phyloP scores from a whole-genome alignment of 2,113 vertebrate genomes.

The Cephalopterus ornatus region DNA sequence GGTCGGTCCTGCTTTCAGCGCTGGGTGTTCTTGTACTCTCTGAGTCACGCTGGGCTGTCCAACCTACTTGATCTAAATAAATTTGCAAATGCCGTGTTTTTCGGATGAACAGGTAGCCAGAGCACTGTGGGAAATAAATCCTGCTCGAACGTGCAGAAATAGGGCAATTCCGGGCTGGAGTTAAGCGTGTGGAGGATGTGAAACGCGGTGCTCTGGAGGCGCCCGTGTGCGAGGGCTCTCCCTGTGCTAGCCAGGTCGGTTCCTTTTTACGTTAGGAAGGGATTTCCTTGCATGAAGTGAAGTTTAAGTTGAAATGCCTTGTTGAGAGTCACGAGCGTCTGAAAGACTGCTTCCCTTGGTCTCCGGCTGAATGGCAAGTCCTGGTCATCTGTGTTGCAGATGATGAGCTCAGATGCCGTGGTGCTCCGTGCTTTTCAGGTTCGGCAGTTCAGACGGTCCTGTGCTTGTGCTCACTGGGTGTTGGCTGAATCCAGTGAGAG shows the following conservation, averaged over 20 bases:
- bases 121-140: conserved; percentile 23
- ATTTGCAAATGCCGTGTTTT: neutral
- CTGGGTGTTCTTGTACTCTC: neutral
- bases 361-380: neutral
- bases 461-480: rapidly evolving
- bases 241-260: rapidly evolving
- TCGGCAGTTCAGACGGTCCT: rapidly evolving
- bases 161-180: neutral
- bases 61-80: conserved; percentile 9
- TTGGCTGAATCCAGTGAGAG: neutral
- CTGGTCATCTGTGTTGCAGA: neutral
- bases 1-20: neutral
- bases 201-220: neutral
- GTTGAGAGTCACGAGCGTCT: rapidly evolving
- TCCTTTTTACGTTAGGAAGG: neutral
- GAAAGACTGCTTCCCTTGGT: neutral
- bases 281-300: rapidly evolving
- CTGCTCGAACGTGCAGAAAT: neutral
- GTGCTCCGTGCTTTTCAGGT: neutral
- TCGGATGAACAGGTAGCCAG: neutral
- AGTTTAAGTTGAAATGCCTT: neutral
- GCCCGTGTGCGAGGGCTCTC: neutral
- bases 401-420: rapidly evolving
- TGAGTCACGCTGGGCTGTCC: conserved; percentile 24
- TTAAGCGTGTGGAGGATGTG: neutral